Conservation (phyloP, 2,113 vertebrate species). For the Regulus satrapa region DNA sequence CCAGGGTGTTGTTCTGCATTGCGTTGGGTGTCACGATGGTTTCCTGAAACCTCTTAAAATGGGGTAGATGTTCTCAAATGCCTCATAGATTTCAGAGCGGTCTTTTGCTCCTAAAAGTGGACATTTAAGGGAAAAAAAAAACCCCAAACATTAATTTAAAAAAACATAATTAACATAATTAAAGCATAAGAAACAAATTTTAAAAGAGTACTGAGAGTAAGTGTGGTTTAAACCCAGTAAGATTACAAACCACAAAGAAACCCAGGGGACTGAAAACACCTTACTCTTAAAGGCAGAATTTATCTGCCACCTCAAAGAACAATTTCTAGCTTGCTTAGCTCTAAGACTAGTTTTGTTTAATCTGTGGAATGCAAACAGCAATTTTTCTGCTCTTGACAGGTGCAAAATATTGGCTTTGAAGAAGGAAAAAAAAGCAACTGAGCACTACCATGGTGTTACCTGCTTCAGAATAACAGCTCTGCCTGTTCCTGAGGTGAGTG, state of each 20-base stretch:
- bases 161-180: no score
- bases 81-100: conserved; percentile 92
- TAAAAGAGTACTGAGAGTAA: background rate
- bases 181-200: background rate
- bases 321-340: background rate
- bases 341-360: background rate
- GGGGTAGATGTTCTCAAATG: conserved; percentile 98
- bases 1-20: background rate
- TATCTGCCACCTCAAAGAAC: background rate
- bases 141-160: no score
- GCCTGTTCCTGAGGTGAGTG: background rate
- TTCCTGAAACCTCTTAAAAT: conserved; percentile 94
- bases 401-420: background rate
- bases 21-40: background rate
- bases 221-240: background rate
- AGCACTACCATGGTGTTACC: background rate
- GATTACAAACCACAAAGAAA: background rate
- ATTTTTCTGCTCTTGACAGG: background rate
- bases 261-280: background rate
- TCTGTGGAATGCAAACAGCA: background rate
- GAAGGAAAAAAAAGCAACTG: background rate
- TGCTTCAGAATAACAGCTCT: background rate
- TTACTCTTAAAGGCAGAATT: background rate
- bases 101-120: conserved; percentile 90
- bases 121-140: background rate